phyloP scores from a whole-genome alignment of 2,888 invertebrate genomes.

The Erebia aethiops region DNA sequence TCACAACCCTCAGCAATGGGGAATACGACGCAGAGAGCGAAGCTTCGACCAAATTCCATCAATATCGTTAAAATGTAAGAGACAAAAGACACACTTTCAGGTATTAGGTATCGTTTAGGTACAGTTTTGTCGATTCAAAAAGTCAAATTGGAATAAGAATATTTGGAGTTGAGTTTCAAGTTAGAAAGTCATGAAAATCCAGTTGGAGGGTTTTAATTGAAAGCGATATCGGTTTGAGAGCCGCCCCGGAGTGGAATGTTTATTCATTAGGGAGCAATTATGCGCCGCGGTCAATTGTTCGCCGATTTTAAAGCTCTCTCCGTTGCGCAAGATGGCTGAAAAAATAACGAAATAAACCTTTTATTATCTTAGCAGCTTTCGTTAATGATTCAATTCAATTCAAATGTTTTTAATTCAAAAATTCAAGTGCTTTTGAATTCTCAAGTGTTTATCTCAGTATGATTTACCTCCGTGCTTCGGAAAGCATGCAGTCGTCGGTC shows the following conservation, averaged over 20 bases:
- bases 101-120: neutral
- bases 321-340: neutral
- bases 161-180: constrained; percentile 2
- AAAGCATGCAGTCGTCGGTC: no score
- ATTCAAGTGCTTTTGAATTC: no score
- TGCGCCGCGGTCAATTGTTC: constrained; percentile 4
- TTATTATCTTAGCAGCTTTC: no score
- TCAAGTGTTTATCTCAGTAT: no score
- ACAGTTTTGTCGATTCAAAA: neutral
- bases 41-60: no score
- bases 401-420: no score
- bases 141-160: neutral
- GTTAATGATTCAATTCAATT: no score
- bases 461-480: no score
- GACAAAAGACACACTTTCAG: neutral
- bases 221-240: constrained; percentile 16
- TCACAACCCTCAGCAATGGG: no score
- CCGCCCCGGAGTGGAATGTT: constrained; percentile 1
- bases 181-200: constrained; percentile 13
- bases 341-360: neutral
- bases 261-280: constrained; percentile 24
- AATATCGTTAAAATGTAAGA: neutral
- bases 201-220: constrained; percentile 10
- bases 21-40: no score
- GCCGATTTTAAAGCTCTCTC: constrained; percentile 19